Base-by-base conservation (phyloP, 1,140 invertebrate species). In the Chironomus tepperi region DNA sequence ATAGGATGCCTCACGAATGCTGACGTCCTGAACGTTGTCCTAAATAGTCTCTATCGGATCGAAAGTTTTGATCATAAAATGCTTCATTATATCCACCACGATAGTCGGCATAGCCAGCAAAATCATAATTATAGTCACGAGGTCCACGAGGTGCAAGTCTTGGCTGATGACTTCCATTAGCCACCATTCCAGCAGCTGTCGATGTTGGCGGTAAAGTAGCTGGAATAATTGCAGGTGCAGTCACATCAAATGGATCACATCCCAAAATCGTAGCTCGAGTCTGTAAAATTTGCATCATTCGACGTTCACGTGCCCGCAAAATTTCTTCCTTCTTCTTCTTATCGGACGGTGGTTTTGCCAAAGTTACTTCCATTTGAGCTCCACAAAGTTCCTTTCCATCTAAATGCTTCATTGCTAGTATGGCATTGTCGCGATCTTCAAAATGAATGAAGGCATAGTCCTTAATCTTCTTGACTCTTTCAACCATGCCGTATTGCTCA, bases 391-490 rank as follows among this genome's bases (percentile, higher is more conserved):
- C 94, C 80, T 93, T 93, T 74, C 93, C 93, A 86, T 99, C 96
- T 78, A 98, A 83, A 79, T 92, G 93, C 79, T 95, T 90, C 93
- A 99, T 96, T 76, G 97, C 97, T 90, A 93, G 80, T 21, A 98
- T 88, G 77, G 97, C 97, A 85, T 93, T 89, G 79, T 98, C 95
- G 82, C 97, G 89, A 83, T 99, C 96, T 83, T 98, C 96, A 86
- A 98, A 99, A 85, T 99, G 97, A 80, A 99, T 92, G 86, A 99
- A 99, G 75, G 96, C 97, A 85, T 99, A 99, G 85, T 99, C 98
- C 86, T 98, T 97, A 79, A 98, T 97, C 85, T 99, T 99, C 86
- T 99, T 99, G 43, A 98, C 97, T 78, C 96, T 89, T 83, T 99
- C 97, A 73, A 99, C 93, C 84, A 94, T 94, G 74, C 98, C 98